These are phyloP conservation scores for Troglohyphantes excavatus DNA, from an alignment of 2,888 invertebrate species.

Conservation along the genomic window DNA sequence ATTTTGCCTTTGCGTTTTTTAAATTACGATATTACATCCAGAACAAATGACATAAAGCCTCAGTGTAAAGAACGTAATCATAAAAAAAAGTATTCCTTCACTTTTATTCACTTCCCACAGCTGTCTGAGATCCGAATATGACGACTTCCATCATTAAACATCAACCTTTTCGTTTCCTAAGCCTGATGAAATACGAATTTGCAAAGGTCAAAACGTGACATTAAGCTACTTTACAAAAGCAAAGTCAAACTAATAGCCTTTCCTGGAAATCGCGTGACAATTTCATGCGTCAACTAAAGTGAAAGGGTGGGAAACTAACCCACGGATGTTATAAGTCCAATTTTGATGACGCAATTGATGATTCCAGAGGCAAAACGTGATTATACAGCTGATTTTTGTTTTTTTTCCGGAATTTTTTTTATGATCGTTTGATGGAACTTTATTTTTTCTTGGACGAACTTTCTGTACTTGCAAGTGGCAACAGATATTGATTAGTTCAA, in stretches of 20 bases:
- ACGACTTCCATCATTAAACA: neutral
- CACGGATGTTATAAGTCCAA: neutral
- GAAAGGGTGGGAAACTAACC: neutral
- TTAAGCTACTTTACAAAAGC: slow-evolving; percentile 1
- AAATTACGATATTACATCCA: no score
- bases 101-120: neutral
- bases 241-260: slow-evolving; percentile 29
- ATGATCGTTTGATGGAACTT: neutral
- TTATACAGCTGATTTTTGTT: slow-evolving; percentile 31
- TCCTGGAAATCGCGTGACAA: slow-evolving; percentile 47
- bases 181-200: slow-evolving; percentile 18
- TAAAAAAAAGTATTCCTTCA: no score
- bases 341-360: slow-evolving; percentile 21
- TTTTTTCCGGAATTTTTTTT: slow-evolving; percentile 1
- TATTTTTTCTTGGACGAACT: neutral
- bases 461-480: neutral
- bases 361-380: slow-evolving; percentile 34
- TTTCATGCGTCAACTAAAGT: slow-evolving; percentile 23
- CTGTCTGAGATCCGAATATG: neutral
- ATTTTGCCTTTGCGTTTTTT: no score
- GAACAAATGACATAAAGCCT: no score
- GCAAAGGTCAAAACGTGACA: slow-evolving; percentile 40
- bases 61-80: no score
- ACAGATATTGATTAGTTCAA: slow-evolving; percentile 17
- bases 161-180: neutral